These are phyloP conservation scores for Loxodonta africana DNA, from an alignment of 2,113 vertebrate genomes.

Conservation along the genomic window DNA sequence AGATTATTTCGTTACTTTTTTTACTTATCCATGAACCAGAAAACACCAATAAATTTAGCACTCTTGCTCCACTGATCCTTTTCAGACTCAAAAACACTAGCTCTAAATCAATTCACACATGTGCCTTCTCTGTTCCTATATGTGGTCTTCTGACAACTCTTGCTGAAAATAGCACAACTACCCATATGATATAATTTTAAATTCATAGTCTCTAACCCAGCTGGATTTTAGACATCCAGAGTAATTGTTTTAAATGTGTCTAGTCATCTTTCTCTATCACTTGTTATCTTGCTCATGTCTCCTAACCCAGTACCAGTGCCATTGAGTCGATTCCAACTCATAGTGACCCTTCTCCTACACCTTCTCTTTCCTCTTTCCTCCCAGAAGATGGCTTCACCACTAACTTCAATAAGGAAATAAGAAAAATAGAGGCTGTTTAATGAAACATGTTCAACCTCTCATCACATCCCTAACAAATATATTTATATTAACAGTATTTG, in stretches of 20 bases:
- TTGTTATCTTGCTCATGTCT: not conserved
- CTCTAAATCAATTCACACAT: not conserved
- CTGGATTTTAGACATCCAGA: not conserved
- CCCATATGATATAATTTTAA: not conserved
- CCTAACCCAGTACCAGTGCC: too few species aligned
- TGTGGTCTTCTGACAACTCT: not conserved
- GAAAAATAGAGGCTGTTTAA: not conserved
- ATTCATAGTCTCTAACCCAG: not conserved
- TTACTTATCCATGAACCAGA: not conserved
- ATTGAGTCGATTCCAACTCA: too few species aligned
- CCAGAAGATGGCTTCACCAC: not conserved
- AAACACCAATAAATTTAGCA: not conserved
- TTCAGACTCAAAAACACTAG: not conserved
- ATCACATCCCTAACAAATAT: not conserved
- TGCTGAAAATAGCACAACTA: not conserved
- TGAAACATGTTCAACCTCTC: not conserved
- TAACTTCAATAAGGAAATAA: slow-evolving; percentile 5
- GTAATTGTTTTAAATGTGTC: not conserved
- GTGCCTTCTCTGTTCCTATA: not conserved
- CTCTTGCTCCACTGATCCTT: not conserved
- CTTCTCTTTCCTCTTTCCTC: not conserved
- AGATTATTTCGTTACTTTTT: not conserved
- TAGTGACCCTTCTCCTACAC: not conserved
- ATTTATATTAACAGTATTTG: not conserved
- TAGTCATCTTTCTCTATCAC: not conserved